phyloP scores from a whole-genome alignment of 1,140 invertebrate species.

The Drosophila malerkotliana region DNA sequence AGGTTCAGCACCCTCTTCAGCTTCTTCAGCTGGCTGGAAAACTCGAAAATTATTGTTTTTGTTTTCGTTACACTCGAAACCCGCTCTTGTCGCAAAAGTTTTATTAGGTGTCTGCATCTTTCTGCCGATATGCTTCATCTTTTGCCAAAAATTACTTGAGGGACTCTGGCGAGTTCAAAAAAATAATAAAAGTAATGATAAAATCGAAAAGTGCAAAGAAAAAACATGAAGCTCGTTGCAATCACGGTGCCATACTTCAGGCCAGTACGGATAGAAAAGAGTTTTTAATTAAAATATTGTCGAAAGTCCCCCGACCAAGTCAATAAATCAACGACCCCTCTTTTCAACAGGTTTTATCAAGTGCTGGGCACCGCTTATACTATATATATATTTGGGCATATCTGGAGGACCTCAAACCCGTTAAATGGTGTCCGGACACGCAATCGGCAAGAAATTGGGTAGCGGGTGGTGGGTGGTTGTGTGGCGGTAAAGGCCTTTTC shows the following conservation, averaged over 20 bases:
- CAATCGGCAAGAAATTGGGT: conserved; percentile 13
- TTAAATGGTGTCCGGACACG: conserved; percentile 42
- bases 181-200: conserved; percentile 22
- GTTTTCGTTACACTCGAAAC: conserved; percentile 77
- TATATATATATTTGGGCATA: conserved; percentile 17
- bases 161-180: conserved; percentile 42
- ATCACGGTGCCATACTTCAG: conserved; percentile 6
- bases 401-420: background rate
- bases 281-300: conserved; percentile 80
- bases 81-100: conserved; percentile 76
- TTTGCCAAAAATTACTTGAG: conserved; percentile 70
- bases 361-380: conserved; percentile 35
- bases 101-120: conserved; percentile 81
- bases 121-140: conserved; percentile 68
- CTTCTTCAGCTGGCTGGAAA: conserved; percentile 6
- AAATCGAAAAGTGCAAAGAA: conserved; percentile 9
- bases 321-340: conserved; percentile 69
- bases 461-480: background rate
- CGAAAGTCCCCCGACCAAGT: conserved; percentile 28
- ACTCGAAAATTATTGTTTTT: conserved; percentile 80
- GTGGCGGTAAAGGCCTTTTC: conserved; percentile 35
- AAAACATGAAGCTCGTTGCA: conserved; percentile 9
- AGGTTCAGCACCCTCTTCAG: conserved; percentile 16
- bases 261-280: conserved; percentile 45
- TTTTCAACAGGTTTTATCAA: conserved; percentile 78